phyloP scores from a whole-genome alignment of 2,113 vertebrate species.

The Sebastes schlegelii region DNA sequence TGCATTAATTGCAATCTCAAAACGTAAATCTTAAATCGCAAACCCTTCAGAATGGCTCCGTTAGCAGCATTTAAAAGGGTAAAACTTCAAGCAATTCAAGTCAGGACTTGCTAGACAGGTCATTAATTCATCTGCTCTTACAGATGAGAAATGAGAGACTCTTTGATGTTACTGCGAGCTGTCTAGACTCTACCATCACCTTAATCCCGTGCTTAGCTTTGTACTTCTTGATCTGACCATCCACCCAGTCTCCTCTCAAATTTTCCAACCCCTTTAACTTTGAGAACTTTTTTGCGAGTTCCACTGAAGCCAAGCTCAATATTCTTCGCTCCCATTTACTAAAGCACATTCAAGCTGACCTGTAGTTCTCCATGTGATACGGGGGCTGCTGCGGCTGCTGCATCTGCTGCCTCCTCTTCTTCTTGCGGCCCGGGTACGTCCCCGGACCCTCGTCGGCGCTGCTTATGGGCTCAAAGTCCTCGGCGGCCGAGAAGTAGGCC shows the following conservation, averaged over 20 bases:
- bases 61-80: slow-evolving; percentile 18
- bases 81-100: slow-evolving; percentile 14
- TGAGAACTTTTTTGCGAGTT: slow-evolving; percentile 19
- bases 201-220: slow-evolving; percentile 39
- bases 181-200: slow-evolving; percentile 10
- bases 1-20: neutral
- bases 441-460: slow-evolving; percentile 95
- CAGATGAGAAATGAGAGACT: slow-evolving; percentile 30
- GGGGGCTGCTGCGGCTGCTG: slow-evolving; percentile 88
- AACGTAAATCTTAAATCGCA: slow-evolving; percentile 11
- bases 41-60: neutral
- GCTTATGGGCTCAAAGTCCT: slow-evolving; percentile 97
- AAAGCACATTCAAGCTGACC: slow-evolving; percentile 49
- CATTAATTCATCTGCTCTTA: slow-evolving; percentile 40
- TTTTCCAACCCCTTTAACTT: slow-evolving; percentile 24
- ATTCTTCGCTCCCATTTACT: neutral
- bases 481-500: slow-evolving; percentile 97
- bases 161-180: slow-evolving; percentile 51
- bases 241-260: neutral
- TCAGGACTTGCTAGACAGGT: slow-evolving; percentile 28
- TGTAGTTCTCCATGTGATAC: slow-evolving; percentile 86
- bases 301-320: neutral
- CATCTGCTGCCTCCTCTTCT: slow-evolving; percentile 88
- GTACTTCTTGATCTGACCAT: slow-evolving; percentile 23
- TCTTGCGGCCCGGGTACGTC: slow-evolving; percentile 96